Conservation (phyloP, 1,140 invertebrate genomes). For the Paraescarpia echinospica region DNA sequence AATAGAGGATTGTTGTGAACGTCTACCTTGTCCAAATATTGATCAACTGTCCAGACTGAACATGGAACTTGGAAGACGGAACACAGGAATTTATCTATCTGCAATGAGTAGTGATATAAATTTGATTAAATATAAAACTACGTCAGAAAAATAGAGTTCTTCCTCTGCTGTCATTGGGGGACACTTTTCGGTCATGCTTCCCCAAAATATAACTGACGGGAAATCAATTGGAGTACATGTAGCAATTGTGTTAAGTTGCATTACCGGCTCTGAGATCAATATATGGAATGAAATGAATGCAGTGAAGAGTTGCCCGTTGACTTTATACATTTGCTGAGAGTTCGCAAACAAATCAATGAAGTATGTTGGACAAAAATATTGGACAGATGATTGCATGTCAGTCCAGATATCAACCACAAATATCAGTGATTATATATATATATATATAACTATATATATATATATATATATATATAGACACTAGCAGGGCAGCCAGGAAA, state of each 20-base stretch:
- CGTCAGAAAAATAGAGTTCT: not conserved
- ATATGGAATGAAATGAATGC: not conserved
- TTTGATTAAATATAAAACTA: conserved; percentile 1
- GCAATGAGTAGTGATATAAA: not conserved
- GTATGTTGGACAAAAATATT: not conserved
- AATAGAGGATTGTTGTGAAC: not conserved
- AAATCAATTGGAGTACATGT: not conserved
- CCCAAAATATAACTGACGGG: not conserved
- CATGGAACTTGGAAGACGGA: too few relatives aligned
- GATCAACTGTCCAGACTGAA: too few relatives aligned
- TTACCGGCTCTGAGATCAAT: not conserved
- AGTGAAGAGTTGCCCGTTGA: not conserved
- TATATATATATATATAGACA: too few relatives aligned
- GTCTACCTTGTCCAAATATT: not conserved
- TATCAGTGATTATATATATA: not conserved
- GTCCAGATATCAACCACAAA: not conserved
- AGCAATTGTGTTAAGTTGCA: not conserved
- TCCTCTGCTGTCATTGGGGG: not conserved
- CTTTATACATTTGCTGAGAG: not conserved
- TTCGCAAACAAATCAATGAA: not conserved
- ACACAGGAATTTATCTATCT: not conserved
- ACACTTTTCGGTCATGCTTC: not conserved
- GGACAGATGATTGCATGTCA: not conserved
- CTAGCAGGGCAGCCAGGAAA: not conserved
- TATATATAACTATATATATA: too few relatives aligned